These are phyloP conservation scores for Anarhynchus alexandrinus DNA, from an alignment of 2,113 vertebrate species.

Conservation along the genomic window DNA sequence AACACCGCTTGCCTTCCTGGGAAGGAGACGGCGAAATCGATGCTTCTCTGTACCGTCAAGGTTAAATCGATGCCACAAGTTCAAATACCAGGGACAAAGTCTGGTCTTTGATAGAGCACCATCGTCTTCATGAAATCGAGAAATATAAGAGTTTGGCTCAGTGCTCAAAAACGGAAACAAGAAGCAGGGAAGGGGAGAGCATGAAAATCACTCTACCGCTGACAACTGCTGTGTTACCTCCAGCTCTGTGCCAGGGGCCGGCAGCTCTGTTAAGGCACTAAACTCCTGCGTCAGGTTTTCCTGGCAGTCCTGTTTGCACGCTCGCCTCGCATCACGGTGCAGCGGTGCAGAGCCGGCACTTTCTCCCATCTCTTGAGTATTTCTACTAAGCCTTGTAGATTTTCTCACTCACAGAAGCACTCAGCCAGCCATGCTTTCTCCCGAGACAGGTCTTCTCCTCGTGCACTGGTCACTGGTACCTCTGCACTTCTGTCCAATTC, in stretches of 20 bases:
- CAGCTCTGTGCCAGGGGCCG: not conserved
- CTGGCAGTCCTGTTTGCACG: not conserved
- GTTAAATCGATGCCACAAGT: not conserved
- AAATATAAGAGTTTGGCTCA: not conserved
- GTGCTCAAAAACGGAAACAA: not conserved
- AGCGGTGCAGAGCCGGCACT: not conserved
- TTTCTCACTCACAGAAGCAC: not conserved
- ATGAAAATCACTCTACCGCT: not conserved
- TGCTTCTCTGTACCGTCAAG: not conserved
- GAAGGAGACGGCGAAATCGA: not conserved
- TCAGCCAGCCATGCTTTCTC: not conserved
- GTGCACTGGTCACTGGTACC: not conserved
- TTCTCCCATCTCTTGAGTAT: not conserved
- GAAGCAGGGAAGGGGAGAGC: not conserved
- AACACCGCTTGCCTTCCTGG: not conserved
- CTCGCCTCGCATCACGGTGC: not conserved
- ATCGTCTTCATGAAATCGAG: not conserved
- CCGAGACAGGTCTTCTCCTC: accelerated
- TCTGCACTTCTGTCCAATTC: not conserved
- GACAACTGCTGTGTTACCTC: not conserved
- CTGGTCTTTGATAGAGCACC: not conserved
- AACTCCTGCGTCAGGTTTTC: not conserved
- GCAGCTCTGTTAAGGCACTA: not conserved
- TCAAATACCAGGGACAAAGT: not conserved
- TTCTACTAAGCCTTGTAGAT: not conserved